These are phyloP conservation scores for Tanypteryx hageni DNA, from an alignment of 2,888 invertebrate genomes.

Conservation along the genomic window DNA sequence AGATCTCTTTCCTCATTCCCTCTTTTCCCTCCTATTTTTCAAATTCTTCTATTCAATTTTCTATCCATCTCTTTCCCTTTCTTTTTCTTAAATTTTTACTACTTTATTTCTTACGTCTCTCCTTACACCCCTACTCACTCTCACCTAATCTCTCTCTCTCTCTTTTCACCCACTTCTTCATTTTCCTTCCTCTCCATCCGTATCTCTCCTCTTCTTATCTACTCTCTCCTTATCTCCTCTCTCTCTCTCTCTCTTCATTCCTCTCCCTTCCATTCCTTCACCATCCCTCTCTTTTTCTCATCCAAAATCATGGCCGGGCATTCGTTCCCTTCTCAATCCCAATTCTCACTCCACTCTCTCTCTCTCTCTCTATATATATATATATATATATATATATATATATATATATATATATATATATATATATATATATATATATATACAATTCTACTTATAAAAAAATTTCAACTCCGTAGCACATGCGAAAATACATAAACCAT, in stretches of 20 bases:
- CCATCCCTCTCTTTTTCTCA: not conserved
- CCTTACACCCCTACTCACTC: no score
- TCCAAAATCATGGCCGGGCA: slow-evolving; percentile 9
- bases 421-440: no score
- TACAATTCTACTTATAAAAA: no score
- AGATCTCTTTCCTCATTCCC: not conserved
- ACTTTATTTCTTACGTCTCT: not conserved
- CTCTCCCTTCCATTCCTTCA: not conserved
- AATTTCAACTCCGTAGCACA: no score
- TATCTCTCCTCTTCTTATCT: not conserved
- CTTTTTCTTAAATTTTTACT: not conserved
- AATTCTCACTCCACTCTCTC: not conserved
- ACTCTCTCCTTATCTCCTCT: not conserved
- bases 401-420: no score
- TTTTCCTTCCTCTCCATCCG: not conserved
- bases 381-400: no score
- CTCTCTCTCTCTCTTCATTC: not conserved
- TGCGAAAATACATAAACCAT: no score
- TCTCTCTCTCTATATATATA: not conserved
- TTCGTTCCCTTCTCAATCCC: slow-evolving; percentile 24
- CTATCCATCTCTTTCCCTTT: not conserved
- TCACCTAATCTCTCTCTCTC: no score
- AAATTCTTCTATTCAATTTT: not conserved
- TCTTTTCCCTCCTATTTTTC: not conserved
- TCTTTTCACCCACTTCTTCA: not conserved